Percentiles rank a stretch among this genome's conserved stretches.
phyloP scores from a whole-genome alignment of 2,797 vertebrate genomes.

The Cyprinodon diabolis region DNA sequence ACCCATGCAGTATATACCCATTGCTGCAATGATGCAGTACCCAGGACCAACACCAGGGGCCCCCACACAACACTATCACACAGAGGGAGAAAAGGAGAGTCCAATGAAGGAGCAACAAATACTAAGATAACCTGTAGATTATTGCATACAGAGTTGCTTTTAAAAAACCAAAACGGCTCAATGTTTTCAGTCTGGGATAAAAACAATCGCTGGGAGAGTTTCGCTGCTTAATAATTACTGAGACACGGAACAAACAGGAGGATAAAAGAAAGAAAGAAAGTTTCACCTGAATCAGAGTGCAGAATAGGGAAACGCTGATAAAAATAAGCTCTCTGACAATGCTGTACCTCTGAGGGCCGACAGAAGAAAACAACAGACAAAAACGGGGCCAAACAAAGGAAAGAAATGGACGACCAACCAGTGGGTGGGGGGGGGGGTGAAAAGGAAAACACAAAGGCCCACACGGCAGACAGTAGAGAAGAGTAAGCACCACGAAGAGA shows the following conservation, averaged over 20 bases:
- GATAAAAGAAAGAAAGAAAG: slow-evolving; percentile 66
- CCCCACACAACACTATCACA: slow-evolving; percentile 84
- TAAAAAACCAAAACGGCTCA: slow-evolving; percentile 29
- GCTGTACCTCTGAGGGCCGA: slow-evolving; percentile 90
- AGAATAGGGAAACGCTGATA: slow-evolving; percentile 96
- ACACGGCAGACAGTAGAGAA: slow-evolving; percentile 60
- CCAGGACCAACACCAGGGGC: slow-evolving; percentile 84
- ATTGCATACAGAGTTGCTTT: slow-evolving; percentile 25
- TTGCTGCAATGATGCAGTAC: slow-evolving; percentile 83
- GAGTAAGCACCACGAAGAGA: slow-evolving; percentile 49
- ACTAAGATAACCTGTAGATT: slow-evolving; percentile 26
- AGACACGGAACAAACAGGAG: slow-evolving; percentile 25
- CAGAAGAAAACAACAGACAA: slow-evolving; percentile 61
- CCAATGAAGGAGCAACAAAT: slow-evolving; percentile 67
- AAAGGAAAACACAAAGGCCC: slow-evolving; percentile 67
- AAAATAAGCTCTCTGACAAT: slow-evolving; percentile 96
- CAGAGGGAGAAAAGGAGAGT: slow-evolving; percentile 82
- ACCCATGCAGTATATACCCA: slow-evolving; percentile 88
- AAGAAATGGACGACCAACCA: slow-evolving; percentile 35
- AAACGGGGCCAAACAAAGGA: slow-evolving; percentile 53
- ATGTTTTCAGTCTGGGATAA: slow-evolving; percentile 12
- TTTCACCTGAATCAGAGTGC: slow-evolving; percentile 95
- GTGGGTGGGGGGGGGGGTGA: slow-evolving; percentile 17
- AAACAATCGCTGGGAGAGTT: slow-evolving; percentile 37
- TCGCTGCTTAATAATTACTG: slow-evolving; percentile 43